Evolutionary conservation across 2,888 invertebrate genomes (phyloP).

Genomic region (Lochmaea capreae): DNA sequence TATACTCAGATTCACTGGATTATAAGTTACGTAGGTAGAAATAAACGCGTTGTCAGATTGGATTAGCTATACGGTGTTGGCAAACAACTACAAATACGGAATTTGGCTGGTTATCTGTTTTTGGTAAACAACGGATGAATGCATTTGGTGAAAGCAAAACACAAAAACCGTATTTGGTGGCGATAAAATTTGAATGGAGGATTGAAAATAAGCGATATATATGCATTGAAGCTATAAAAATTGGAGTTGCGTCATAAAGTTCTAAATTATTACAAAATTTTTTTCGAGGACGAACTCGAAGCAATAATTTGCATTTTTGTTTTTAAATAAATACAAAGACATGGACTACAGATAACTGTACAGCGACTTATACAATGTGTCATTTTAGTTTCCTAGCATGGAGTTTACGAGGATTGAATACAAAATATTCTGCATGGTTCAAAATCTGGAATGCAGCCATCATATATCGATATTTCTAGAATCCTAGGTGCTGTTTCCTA

Average conservation of each 20-base stretch:
- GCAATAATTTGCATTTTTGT: background rate
- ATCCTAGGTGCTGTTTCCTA: too few species aligned
- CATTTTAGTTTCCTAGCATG: too few species aligned
- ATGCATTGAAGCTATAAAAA: slow-evolving; percentile 1
- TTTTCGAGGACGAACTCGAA: background rate
- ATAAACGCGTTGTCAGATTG: slow-evolving; percentile 10
- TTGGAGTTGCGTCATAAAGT: background rate
- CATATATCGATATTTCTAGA: too few species aligned
- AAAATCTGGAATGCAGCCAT: too few species aligned
- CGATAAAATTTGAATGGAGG: slow-evolving; percentile 3
- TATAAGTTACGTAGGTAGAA: slow-evolving; percentile 24
- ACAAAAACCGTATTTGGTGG: background rate
- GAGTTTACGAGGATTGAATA: too few species aligned
- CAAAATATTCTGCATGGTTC: too few species aligned
- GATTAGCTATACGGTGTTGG: slow-evolving; percentile 27
- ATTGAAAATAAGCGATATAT: slow-evolving; percentile 9
- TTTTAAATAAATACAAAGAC: background rate
- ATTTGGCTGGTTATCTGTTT: slow-evolving; percentile 11
- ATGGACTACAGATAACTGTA: too few species aligned
- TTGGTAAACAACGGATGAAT: slow-evolving; percentile 6
- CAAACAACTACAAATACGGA: slow-evolving; percentile 15
- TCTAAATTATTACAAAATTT: background rate
- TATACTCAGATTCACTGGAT: slow-evolving; percentile 22
- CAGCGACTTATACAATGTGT: too few species aligned
- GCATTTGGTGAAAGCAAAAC: background rate